Evolutionary conservation across 2,113 vertebrate genomes (phyloP).

Genomic region (Myiopsitta monachus): DNA sequence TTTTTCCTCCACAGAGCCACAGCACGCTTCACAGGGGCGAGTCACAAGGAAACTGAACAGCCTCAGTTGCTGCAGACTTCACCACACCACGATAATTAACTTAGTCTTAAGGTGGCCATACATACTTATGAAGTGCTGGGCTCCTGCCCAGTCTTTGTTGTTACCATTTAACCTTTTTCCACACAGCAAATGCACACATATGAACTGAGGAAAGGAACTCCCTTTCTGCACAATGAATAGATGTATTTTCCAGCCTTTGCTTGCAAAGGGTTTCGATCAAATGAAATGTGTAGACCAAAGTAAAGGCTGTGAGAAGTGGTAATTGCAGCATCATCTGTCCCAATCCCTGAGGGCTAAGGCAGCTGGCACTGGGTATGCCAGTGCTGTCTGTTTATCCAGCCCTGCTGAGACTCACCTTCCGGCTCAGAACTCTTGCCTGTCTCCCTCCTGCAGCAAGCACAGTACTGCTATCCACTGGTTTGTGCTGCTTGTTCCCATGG

Average conservation of each 20-base stretch:
- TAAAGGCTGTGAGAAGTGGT: background rate
- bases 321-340: background rate
- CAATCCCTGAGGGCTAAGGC: background rate
- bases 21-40: accelerated
- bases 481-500: accelerated
- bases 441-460: background rate
- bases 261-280: background rate
- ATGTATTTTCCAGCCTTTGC: background rate
- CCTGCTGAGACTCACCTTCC: background rate
- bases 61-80: background rate
- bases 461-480: background rate
- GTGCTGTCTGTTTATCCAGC: accelerated
- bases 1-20: background rate
- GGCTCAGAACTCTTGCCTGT: background rate
- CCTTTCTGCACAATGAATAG: background rate
- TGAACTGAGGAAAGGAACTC: background rate
- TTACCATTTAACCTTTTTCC: background rate
- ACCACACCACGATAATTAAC: background rate
- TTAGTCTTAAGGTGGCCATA: background rate
- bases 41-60: background rate
- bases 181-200: background rate
- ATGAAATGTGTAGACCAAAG: background rate
- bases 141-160: background rate
- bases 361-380: background rate
- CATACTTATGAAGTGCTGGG: background rate